Base-by-base conservation (phyloP, 2,888 invertebrate genomes). In the Netelia fuscicornis region DNA sequence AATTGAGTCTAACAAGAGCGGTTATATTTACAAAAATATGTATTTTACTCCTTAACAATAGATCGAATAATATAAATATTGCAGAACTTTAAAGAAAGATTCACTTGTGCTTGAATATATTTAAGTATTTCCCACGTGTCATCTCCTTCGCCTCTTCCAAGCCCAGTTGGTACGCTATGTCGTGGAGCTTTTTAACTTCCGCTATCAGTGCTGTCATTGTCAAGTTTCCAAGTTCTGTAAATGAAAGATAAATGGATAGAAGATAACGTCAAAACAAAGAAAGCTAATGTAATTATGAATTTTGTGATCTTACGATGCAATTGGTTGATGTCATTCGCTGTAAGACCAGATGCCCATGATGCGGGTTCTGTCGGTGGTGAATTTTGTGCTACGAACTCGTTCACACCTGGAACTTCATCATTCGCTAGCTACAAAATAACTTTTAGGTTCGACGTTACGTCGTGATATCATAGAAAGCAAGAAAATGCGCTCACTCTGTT, bases 91-190 rank as follows among this genome's bases (percentile, higher is more conserved):
- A 37, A 37, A 48, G 65, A 17, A 78, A 6, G 9, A 60, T 74
- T 87, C 86, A 90, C 85, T 93, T 93, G 84, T 92, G 92, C 87
- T 94, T 95, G 91, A 97, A 97, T 91, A 99, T 97, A 92, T 98
- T 98, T 87, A 99, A 95, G 94, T 98, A 98, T 94, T 98, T 98
- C 58, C 98, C 99, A 89, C 99, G 95, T 0, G 98, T 98, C 97
- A 99, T 98, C 95, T 99, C 99, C 93, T 98, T 98, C 0, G 98
- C 97, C 94, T 99, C 99, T 92, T 98, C 98, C 17, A 98, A 95
- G 2, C 99, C 99, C 44, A 99, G 94, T 91, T 98, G 98, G 94
- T 99, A 99, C 0, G 99, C 98, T 84, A 97, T 95, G 92, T 99
- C 98, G 92, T 99, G 98, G 17, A 99, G 95, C 91, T 98, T 97